Base-by-base conservation (phyloP, 2,797 vertebrate species). In the Lepidocolaptes lacrymiger region DNA sequence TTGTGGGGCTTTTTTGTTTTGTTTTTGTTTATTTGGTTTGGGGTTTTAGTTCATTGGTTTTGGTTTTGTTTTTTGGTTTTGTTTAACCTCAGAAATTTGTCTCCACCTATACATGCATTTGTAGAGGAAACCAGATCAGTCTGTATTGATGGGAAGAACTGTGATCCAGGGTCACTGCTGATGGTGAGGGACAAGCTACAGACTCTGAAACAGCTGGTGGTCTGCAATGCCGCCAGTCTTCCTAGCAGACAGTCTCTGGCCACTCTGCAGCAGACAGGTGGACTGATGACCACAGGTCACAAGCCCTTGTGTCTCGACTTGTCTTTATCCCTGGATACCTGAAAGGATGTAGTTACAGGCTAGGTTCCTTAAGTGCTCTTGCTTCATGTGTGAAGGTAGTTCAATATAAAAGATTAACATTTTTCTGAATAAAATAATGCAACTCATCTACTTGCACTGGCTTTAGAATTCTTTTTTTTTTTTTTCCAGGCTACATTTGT, bases 381-480 rank as follows among this genome's bases (percentile, higher is more conserved):
- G 34, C 10, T 27, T 72, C 72, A 27, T 39, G 6, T 2, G 2
- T 55, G 24, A 10, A 64, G 71, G 27, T 8, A 73, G 11, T 36
- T 75, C 41, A 72, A 3, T 13, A 12, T 21, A 36, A 79, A 74
- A 68, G 14, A 52, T 36, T 34, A 86, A 54, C 14, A 39, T 51
- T 63, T 80, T 49, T 30, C n/a, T 59, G 9, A 72, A 56, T 68
- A 85, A 90, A 87, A 56, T 39, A 46, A 68, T 2, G 1, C 14
- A 71, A 64, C 7, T 34, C 1, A 3, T 37, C 74, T 7, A 36
- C 2, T n/a, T 3, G 0, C 21, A 18, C 10, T 75, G 37, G 14
- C 43, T 69, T 82, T 74, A 46, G 19, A 91, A 87, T 46, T 72
- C 6, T n/a, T 19, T 34, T 54, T 61, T 62, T 34, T 54, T 52